These are phyloP conservation scores for Apostichopus japonicus DNA, from an alignment of 35 echinoderm and acorn worm genomes.

Conservation along the genomic window DNA sequence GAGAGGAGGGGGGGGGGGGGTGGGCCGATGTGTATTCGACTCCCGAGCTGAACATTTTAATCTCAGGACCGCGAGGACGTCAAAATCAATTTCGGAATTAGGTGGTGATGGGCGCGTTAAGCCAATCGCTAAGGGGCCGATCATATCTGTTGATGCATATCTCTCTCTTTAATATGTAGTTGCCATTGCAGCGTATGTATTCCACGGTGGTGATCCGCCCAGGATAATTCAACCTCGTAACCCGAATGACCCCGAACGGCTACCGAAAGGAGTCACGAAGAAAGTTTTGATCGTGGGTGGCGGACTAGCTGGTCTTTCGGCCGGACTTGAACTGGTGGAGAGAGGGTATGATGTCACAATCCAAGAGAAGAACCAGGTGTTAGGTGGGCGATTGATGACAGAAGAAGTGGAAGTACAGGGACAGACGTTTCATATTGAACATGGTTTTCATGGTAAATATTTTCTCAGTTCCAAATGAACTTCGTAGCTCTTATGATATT, in stretches of 20 bases:
- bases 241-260: conserved; percentile 69
- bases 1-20: too few species aligned
- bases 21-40: too few species aligned
- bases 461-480: too few species aligned
- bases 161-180: not conserved
- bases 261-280: conserved; percentile 62
- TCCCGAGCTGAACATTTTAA: too few species aligned
- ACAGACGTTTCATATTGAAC: conserved; percentile 72
- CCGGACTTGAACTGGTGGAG: conserved; percentile 81
- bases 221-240: conserved; percentile 70
- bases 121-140: too few species aligned
- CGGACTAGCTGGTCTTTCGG: conserved; percentile 83
- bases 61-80: too few species aligned
- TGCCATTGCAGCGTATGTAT: not conserved
- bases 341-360: conserved; percentile 84
- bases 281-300: conserved; percentile 86
- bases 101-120: too few species aligned
- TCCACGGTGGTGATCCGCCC: conserved; percentile 51
- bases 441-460: conserved; percentile 80
- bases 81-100: too few species aligned
- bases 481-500: too few species aligned
- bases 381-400: conserved; percentile 81
- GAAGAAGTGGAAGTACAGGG: conserved; percentile 58
- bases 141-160: too few species aligned
- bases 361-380: conserved; percentile 53